A percentile compares a stretch with the other conserved stretches of the same genome.
phyloP scores from a whole-genome alignment of 2,888 invertebrate species.

The Papilio gigon region DNA sequence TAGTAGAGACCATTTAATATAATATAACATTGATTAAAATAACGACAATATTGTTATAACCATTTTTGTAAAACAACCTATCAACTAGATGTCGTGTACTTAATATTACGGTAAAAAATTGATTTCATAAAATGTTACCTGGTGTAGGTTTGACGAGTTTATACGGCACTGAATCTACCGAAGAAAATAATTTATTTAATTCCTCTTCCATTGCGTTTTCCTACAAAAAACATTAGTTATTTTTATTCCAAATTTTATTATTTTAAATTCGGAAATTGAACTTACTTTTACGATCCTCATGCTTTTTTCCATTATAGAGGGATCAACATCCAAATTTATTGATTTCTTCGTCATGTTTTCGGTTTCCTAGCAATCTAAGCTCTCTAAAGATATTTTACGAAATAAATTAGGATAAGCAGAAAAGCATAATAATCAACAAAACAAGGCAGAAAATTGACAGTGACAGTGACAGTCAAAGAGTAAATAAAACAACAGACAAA shows the following conservation, averaged over 20 bases:
- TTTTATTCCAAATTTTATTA: slow-evolving; percentile 1
- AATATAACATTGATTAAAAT: too few species aligned
- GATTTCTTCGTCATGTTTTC: slow-evolving; percentile 72
- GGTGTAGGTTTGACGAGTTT: slow-evolving; percentile 86
- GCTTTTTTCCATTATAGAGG: slow-evolving; percentile 83
- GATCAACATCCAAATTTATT: slow-evolving; percentile 84
- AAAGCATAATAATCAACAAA: not conserved
- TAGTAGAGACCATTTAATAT: too few species aligned
- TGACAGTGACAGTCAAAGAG: slow-evolving; percentile 1
- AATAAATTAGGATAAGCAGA: not conserved
- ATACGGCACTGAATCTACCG: slow-evolving; percentile 77
- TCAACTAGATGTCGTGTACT: too few species aligned
- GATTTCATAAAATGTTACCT: slow-evolving; percentile 82
- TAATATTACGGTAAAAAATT: too few species aligned
- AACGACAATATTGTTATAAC: too few species aligned
- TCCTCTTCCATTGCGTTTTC: slow-evolving; percentile 83
- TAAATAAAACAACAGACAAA: slow-evolving; percentile 1
- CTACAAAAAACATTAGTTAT: slow-evolving; percentile 55
- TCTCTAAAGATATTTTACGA: not conserved
- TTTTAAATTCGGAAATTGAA: slow-evolving; percentile 39
- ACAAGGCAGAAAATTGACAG: not conserved
- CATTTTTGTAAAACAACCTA: too few species aligned
- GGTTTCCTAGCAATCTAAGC: slow-evolving; percentile 34
- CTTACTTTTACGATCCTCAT: slow-evolving; percentile 73
- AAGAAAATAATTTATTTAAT: slow-evolving; percentile 81